A percentile compares a stretch with the other conserved stretches of the same genome.
These are phyloP conservation scores for Archivesica marissinica DNA, from an alignment of 1,140 invertebrate genomes.

Conservation along the genomic window DNA sequence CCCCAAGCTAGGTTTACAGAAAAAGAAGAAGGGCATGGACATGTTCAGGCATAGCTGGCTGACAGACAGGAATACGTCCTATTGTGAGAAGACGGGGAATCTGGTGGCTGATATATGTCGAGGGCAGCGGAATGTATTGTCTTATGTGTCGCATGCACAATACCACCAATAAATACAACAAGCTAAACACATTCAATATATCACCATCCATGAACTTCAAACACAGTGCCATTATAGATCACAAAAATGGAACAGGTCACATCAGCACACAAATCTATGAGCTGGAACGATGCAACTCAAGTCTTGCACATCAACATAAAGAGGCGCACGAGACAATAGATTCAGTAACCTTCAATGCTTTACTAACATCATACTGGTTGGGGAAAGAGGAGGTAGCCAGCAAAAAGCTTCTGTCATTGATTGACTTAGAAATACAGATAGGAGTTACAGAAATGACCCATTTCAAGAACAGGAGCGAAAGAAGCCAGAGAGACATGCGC, in stretches of 20 bases:
- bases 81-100: background rate
- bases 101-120: constrained; percentile 5
- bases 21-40: background rate
- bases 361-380: constrained; percentile 11
- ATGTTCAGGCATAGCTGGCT: background rate
- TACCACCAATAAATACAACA: background rate
- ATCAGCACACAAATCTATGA: background rate
- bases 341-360: constrained; percentile 18
- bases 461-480: constrained; percentile 10
- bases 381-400: constrained; percentile 9
- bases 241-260: background rate
- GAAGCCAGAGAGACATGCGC: constrained; percentile 18
- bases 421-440: background rate
- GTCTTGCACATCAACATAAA: background rate
- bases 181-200: background rate
- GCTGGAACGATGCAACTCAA: background rate
- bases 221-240: constrained; percentile 11
- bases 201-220: constrained; percentile 3
- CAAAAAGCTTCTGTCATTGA: background rate
- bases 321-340: constrained; percentile 6
- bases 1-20: background rate
- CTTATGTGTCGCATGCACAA: background rate
- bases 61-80: background rate
- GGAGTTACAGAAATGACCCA: constrained; percentile 11
- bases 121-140: background rate